These are phyloP conservation scores for Apaloderma vittatum DNA, from an alignment of 2,113 vertebrate species.

Conservation along the genomic window DNA sequence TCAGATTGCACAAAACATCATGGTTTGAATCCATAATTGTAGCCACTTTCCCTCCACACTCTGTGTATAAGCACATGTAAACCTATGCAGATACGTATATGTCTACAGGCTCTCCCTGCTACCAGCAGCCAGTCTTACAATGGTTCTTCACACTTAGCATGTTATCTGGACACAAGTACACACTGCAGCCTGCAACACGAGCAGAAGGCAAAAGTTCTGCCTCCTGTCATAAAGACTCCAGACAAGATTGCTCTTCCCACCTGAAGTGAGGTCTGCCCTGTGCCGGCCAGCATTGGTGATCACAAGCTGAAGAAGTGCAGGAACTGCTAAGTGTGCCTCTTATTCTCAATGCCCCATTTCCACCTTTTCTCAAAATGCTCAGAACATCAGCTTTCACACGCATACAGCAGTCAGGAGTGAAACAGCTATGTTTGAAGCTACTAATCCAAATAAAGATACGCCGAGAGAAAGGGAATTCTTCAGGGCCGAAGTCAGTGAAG, in stretches of 20 bases:
- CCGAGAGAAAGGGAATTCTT: neutral
- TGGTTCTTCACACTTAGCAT: neutral
- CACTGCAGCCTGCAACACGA: accelerated
- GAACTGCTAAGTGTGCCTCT: neutral
- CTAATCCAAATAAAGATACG: neutral
- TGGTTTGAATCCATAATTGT: neutral
- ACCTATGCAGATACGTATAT: accelerated
- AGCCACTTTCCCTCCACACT: neutral
- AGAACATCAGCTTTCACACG: neutral
- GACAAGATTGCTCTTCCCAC: neutral
- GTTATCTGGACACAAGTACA: neutral
- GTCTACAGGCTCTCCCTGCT: neutral
- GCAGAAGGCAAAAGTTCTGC: neutral
- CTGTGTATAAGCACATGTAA: accelerated
- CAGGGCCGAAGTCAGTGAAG: neutral
- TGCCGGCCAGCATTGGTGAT: accelerated
- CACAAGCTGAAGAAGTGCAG: neutral
- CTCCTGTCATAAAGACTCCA: neutral
- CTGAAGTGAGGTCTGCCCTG: neutral
- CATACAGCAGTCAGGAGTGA: neutral
- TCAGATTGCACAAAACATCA: neutral
- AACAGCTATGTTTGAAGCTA: neutral
- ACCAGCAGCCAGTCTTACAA: neutral
- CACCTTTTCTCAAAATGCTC: neutral
- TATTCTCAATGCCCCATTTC: neutral